Percentiles rank a stretch among this genome's conserved stretches.
Evolutionary conservation across 2,113 vertebrate species (phyloP).

Genomic region (Corvus cornix): DNA sequence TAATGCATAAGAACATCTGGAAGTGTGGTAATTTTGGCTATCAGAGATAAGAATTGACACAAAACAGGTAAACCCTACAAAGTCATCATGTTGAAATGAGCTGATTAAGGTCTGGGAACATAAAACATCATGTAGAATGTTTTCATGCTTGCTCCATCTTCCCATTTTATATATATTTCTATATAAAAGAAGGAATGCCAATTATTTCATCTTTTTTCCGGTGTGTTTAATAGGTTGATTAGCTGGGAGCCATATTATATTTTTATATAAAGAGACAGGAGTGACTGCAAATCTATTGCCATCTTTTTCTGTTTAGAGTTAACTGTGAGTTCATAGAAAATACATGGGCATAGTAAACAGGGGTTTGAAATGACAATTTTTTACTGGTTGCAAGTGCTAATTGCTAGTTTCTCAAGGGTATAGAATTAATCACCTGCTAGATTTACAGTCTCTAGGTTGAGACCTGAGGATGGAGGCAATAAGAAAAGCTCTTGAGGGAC

Average conservation of each 20-base stretch:
- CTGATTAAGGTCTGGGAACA: constrained; percentile 84
- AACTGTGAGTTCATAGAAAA: constrained; percentile 78
- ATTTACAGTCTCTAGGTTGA: constrained; percentile 91
- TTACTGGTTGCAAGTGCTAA: constrained; percentile 89
- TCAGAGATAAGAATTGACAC: constrained; percentile 87
- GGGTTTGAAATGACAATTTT: constrained; percentile 85
- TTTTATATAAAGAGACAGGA: constrained; percentile 76
- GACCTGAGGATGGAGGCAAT: constrained; percentile 97
- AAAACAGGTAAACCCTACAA: constrained; percentile 89
- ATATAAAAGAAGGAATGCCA: constrained; percentile 67
- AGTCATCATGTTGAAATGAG: constrained; percentile 84
- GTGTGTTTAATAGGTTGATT: constrained; percentile 80
- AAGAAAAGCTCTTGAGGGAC: constrained; percentile 97
- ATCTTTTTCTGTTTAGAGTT: constrained; percentile 71
- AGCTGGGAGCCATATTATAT: constrained; percentile 75
- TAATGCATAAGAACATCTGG: constrained; percentile 85
- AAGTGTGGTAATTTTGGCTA: constrained; percentile 84
- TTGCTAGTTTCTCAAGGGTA: constrained; percentile 91
- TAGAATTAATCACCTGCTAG: constrained; percentile 99
- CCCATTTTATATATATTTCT: constrained; percentile 62
- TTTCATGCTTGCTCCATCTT: constrained; percentile 67
- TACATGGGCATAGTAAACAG: constrained; percentile 83
- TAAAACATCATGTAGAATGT: constrained; percentile 78
- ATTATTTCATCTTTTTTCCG: constrained; percentile 62
- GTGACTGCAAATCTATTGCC: constrained; percentile 70